Base-by-base conservation (phyloP, 2,797 vertebrate species). In the Arrhamphus sclerolepis region DNA sequence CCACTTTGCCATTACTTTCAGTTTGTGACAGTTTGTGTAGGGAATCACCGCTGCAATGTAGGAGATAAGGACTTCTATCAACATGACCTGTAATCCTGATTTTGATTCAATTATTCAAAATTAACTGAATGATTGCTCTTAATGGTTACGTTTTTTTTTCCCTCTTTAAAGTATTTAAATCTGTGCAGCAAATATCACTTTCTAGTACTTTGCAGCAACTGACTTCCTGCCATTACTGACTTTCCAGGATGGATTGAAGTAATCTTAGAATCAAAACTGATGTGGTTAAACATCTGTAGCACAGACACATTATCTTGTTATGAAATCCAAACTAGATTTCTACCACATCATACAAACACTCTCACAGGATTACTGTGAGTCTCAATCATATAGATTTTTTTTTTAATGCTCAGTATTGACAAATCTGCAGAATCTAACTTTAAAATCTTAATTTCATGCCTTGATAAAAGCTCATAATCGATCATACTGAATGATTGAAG, bases 231-330 rank as follows among this genome's bases (percentile, higher is more conserved):
- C 43, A 44, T 44, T 44, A 44, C 19, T 44, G 43, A 20, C 43
- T 44, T 21, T 21, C 13, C 11, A 20, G 19, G 11, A 44, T 44
- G 19, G 13, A 38, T 43, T 59, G 39, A 47, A 44, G 40, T 68
- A 50, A 13, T 11, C 51, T 38, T 16, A 41, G 53, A 56, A 46
- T 63, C 52, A 56, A 57, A 72, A 34, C 34, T 5, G 61, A 55
- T 72, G 62, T 21, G 47, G 72, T 84, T 72, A 44, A 75, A 81
- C 78, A 84, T 89, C 68, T 85, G 85, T 51, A 20, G 67, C 56
- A 58, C 74, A 79, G 77, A 76, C 79, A 80, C 64, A 71, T 66
- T 85, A 66, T 54, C 70, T 56, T 77, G 68, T 76, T 83, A 75
- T 58, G 47, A 72, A 83, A 78, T 51, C 65, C 74, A 82, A 83